Percentiles rank a stretch among this genome's conserved stretches.
These are phyloP conservation scores for Erannis defoliaria DNA, from an alignment of 2,888 invertebrate genomes.

Conservation along the genomic window DNA sequence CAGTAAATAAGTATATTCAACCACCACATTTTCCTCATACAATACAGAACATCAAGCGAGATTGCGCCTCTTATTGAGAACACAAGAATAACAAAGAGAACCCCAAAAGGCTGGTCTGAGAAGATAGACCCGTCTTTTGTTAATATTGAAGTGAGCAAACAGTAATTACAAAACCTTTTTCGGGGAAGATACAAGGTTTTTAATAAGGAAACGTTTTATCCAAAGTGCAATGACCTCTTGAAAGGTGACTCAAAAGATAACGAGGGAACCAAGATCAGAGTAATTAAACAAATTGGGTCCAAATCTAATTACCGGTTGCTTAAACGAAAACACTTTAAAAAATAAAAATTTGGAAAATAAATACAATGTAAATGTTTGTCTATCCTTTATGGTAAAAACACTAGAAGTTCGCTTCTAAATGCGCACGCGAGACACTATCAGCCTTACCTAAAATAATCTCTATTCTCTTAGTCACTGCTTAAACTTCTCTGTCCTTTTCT, in stretches of 20 bases:
- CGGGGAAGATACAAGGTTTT: slow-evolving; percentile 2
- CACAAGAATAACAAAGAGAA: slow-evolving; percentile 25
- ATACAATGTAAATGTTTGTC: too few species aligned
- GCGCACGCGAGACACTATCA: too few species aligned
- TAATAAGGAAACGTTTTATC: slow-evolving; percentile 7
- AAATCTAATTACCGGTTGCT: neutral
- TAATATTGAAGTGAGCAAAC: slow-evolving; percentile 41
- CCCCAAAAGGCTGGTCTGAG: slow-evolving; percentile 17
- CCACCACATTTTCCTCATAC: slow-evolving; percentile 1
- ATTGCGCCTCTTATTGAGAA: slow-evolving; percentile 16
- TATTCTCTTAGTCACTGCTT: too few species aligned
- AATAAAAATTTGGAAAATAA: too few species aligned
- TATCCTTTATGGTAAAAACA: too few species aligned
- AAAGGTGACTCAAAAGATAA: neutral
- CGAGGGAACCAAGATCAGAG: neutral
- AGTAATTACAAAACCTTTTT: slow-evolving; percentile 34
- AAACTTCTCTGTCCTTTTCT: too few species aligned
- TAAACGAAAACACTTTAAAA: too few species aligned
- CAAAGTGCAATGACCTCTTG: slow-evolving; percentile 1
- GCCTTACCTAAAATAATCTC: too few species aligned
- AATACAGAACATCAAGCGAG: slow-evolving; percentile 3
- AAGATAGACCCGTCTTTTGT: slow-evolving; percentile 28
- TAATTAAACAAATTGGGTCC: neutral
- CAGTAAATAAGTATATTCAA: neutral
- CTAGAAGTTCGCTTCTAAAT: too few species aligned